Evolutionary conservation across 2,797 vertebrate genomes (phyloP).

Genomic region (Alectoris magna): DNA sequence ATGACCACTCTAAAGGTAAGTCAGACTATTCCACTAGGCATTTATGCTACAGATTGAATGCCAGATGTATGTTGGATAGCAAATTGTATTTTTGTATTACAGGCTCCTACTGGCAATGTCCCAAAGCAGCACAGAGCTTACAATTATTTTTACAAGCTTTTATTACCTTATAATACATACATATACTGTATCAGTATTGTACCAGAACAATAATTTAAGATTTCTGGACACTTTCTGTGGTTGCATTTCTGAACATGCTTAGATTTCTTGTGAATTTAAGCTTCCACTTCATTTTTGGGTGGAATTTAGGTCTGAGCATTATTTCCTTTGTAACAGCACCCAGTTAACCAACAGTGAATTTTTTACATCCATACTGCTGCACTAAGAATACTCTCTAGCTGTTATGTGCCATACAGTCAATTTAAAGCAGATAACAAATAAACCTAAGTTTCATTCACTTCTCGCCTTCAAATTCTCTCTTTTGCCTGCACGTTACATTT

Average conservation of each 20-base stretch:
- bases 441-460: not conserved
- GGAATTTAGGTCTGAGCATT: not conserved
- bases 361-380: not conserved
- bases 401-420: not conserved
- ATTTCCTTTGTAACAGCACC: not conserved
- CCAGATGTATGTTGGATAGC: not conserved
- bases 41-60: not conserved
- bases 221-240: not conserved
- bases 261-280: not conserved
- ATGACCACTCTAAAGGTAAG: not conserved
- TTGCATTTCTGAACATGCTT: not conserved
- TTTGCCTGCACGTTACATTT: not conserved
- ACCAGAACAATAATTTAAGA: not conserved
- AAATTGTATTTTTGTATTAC: not conserved
- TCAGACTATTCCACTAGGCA: not conserved
- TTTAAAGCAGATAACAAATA: not conserved
- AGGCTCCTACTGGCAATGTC: not conserved
- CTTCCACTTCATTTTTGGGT: not conserved
- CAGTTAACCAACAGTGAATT: not conserved
- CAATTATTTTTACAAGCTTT: not conserved
- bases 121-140: not conserved
- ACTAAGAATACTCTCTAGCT: not conserved
- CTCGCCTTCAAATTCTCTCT: not conserved
- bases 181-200: not conserved
- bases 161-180: not conserved